These are phyloP conservation scores for Micoletzkya japonica DNA, from an alignment of 2,888 invertebrate species.

Conservation along the genomic window DNA sequence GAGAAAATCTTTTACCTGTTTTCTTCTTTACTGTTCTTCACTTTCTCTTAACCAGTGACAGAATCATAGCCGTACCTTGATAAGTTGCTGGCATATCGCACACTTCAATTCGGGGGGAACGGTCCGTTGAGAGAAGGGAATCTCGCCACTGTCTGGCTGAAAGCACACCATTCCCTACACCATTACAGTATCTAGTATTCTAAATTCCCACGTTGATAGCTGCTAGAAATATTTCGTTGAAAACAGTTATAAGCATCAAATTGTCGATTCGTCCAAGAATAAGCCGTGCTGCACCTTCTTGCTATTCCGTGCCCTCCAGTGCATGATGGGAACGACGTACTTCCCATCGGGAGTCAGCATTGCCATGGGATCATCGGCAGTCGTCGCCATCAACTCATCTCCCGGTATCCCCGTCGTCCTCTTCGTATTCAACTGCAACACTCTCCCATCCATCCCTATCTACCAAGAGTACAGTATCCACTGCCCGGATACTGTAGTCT, in stretches of 20 bases:
- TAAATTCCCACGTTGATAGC: too few species aligned
- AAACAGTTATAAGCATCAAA: too few species aligned
- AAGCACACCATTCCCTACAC: neutral
- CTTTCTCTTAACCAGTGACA: neutral
- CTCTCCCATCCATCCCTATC: neutral
- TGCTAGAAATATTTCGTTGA: too few species aligned
- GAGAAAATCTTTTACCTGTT: too few species aligned
- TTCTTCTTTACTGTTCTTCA: neutral
- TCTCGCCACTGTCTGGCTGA: conserved; percentile 26
- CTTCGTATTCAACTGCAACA: conserved; percentile 57
- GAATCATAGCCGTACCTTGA: conserved; percentile 32
- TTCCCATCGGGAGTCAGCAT: conserved; percentile 66
- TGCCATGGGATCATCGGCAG: conserved; percentile 66
- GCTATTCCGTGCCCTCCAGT: conserved; percentile 79
- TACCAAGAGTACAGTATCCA: neutral
- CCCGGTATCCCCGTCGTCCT: conserved; percentile 94
- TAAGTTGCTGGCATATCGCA: conserved; percentile 84
- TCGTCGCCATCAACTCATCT: conserved; percentile 63
- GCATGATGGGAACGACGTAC: conserved; percentile 67
- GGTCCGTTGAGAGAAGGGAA: conserved; percentile 14
- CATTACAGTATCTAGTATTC: neutral
- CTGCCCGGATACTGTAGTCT: neutral
- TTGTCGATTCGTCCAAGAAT: too few species aligned
- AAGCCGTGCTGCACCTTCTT: conserved; percentile 74
- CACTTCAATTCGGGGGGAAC: conserved; percentile 89